A percentile compares a stretch with the other conserved stretches of the same genome.
Evolutionary conservation across 2,113 vertebrate species (phyloP).

Genomic region (Pollimyrus isidori): DNA sequence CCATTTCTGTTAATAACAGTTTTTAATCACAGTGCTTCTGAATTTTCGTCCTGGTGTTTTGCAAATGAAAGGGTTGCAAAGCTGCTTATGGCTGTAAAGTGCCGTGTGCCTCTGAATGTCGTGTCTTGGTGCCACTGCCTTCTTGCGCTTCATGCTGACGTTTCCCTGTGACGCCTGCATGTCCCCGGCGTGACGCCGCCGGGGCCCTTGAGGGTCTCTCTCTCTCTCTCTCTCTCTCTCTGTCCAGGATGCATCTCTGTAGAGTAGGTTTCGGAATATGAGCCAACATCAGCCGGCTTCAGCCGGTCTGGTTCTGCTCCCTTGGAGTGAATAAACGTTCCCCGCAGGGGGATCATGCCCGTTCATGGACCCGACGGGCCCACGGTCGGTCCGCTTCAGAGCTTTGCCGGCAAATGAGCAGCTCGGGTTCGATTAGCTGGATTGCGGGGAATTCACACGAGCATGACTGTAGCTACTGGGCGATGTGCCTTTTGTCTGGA

Average conservation of each 20-base stretch:
- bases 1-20: neutral
- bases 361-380: neutral
- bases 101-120: neutral
- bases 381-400: neutral
- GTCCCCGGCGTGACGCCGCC: slow-evolving; percentile 13
- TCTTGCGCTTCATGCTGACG: neutral
- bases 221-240: neutral
- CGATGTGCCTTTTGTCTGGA: neutral
- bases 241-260: neutral
- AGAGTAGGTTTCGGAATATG: slow-evolving; percentile 54
- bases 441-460: neutral
- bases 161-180: slow-evolving; percentile 32
- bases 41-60: neutral
- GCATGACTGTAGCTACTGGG: no score
- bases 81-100: neutral
- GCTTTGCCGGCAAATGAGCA: neutral
- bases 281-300: slow-evolving; percentile 47
- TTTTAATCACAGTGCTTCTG: neutral
- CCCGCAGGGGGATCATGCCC: slow-evolving; percentile 21
- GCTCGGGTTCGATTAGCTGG: neutral
- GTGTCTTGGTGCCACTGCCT: neutral
- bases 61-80: neutral
- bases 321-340: slow-evolving; percentile 58
- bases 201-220: neutral
- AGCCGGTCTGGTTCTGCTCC: slow-evolving; percentile 45